Conservation (phyloP, 1,140 invertebrate genomes). For the Trichogramma pretiosum region DNA sequence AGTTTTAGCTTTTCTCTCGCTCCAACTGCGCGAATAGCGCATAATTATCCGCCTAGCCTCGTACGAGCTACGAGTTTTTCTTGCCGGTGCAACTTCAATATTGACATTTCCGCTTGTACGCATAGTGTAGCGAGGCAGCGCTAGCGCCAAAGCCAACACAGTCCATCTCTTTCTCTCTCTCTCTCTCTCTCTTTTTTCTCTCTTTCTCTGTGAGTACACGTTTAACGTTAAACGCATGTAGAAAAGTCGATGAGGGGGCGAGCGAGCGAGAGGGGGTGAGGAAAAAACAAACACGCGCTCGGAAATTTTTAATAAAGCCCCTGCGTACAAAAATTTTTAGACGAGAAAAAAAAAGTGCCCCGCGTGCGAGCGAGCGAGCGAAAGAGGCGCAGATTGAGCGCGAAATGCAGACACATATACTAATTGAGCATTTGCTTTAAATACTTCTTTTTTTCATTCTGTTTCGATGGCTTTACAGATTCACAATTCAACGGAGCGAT, state of each 20-base stretch:
- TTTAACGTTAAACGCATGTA: no score
- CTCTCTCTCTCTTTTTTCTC: no score
- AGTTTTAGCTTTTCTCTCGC: no score
- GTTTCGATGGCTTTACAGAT: conserved; percentile 59
- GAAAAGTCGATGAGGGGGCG: background rate
- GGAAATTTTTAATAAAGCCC: no score
- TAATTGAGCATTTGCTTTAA: conserved; percentile 19
- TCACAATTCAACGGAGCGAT: conserved; percentile 63
- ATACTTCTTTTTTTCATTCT: no score
- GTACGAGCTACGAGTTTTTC: conserved; percentile 1
- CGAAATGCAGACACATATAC: no score
- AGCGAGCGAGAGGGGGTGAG: background rate
- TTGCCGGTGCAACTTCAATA: background rate
- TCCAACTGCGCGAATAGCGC: no score
- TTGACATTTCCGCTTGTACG: conserved; percentile 1
- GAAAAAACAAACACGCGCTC: conserved; percentile 2
- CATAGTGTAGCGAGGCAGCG: background rate
- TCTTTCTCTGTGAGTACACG: no score
- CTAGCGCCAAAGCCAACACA: background rate
- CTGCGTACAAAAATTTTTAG: background rate
- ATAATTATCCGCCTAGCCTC: background rate
- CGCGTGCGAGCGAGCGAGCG: background rate
- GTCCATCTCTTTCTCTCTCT: no score
- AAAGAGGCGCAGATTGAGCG: background rate
- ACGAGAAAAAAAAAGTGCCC: background rate